These are phyloP conservation scores for Drosophila helvetica DNA, from an alignment of 2,888 invertebrate genomes.

Conservation along the genomic window DNA sequence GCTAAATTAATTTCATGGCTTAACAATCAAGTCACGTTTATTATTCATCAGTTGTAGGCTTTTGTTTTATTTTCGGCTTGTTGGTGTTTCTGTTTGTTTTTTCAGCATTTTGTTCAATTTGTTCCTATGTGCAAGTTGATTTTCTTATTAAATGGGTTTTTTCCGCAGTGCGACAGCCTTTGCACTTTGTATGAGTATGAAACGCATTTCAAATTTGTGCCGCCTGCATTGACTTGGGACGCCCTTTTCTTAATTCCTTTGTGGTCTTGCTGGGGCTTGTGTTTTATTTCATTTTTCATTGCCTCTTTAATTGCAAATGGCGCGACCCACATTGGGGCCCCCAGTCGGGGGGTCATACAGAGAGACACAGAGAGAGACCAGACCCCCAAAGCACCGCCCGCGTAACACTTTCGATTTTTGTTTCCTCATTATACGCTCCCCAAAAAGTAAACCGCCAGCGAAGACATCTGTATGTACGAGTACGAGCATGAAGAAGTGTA, in stretches of 20 bases:
- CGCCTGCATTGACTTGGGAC: slow-evolving; percentile 59
- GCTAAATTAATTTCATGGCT: slow-evolving; percentile 58
- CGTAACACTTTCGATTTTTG: slow-evolving; percentile 74
- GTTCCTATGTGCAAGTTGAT: slow-evolving; percentile 6
- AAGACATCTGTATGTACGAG: slow-evolving; percentile 11
- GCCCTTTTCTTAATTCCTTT: slow-evolving; percentile 65
- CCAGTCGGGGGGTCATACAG: slow-evolving; percentile 51
- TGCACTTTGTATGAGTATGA: slow-evolving; percentile 29
- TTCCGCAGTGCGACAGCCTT: slow-evolving; percentile 25
- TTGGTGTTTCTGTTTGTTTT: slow-evolving; percentile 12
- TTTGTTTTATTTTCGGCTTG: slow-evolving; percentile 35
- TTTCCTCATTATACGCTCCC: slow-evolving; percentile 64
- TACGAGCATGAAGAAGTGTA: slow-evolving; percentile 15
- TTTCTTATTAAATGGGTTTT: slow-evolving; percentile 22
- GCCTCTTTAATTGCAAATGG: slow-evolving; percentile 66
- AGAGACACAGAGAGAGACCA: slow-evolving; percentile 4
- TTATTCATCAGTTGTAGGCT: slow-evolving; percentile 51
- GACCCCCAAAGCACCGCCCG: slow-evolving; percentile 53
- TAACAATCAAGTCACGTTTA: slow-evolving; percentile 64
- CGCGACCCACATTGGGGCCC: slow-evolving; percentile 60
- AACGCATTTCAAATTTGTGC: slow-evolving; percentile 55
- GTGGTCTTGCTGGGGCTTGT: slow-evolving; percentile 18
- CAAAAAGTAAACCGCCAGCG: slow-evolving; percentile 40
- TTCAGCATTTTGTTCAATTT: slow-evolving; percentile 24
- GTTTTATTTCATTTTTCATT: slow-evolving; percentile 58